Base-by-base conservation (phyloP, 2,113 vertebrate species). In the Micronisus gabar region DNA sequence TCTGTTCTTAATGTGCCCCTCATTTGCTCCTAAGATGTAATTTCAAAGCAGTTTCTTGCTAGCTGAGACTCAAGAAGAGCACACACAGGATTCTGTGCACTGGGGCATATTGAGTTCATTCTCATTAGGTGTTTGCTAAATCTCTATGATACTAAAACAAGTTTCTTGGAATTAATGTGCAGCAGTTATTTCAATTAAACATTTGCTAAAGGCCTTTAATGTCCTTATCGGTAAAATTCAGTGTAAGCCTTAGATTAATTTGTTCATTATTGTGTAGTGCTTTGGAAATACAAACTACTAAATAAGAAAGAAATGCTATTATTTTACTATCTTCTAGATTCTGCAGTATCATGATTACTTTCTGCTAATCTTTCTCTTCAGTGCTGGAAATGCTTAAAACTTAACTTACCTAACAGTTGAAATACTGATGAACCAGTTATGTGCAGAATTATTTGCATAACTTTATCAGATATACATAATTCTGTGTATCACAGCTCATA, bases 211-310 rank as follows among this genome's bases (percentile, higher is more conserved):
- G 86, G 80, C 59, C 95, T 97, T 96, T 93, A 95, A 94, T 80
- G 82, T 95, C 45, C 86, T 92, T 93, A 92, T 94, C 34, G 3
- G 43, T 66, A 72, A 81, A 97, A 93, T 93, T 95, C 86, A 74
- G 50, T 43, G 43, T 96, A 93, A 89, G 75, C 78, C 73, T 91
- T 61, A 85, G 95, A 97, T 96, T 95, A 93, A 88, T 95, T 92
- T 81, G 61, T 71, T 92, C 86, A 32, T 53, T 53, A 86, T 83
- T 93, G 52, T 45, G 27, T 84, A 61, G 34, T 84, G 47, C 70
- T 87, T 84, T 94, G 75, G 94, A 95, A 97, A 92, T 65, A 18
- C 17, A 89, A 93, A 94, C 65, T 70, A 38, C 71, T 92, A 92
- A 95, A 88, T 90, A 75, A 91, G 86, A 72, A 61, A 81, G 50